Evolutionary conservation across 2,113 vertebrate species (phyloP), one percentile per base, ranked within the genome.

Genomic region (Planiliza haematocheilus): DNA sequence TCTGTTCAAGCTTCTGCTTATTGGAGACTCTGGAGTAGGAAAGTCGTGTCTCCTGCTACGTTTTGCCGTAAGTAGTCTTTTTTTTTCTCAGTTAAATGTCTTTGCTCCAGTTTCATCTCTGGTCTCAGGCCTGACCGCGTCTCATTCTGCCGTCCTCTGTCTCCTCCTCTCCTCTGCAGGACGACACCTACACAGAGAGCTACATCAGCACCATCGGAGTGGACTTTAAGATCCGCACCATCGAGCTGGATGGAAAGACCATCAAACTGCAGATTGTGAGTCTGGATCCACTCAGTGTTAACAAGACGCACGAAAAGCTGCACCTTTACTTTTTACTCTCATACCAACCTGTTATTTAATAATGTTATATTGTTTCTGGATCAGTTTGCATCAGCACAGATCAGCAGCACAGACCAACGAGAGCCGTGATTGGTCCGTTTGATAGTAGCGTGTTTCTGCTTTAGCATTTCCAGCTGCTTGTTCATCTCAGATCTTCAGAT

Each of bases 171-270:
- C 3, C 13, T 2, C 14, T 77, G n/a, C 85, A 96, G 96, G 96
- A 96, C 76, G 96, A 96, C 89, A 96, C 96, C 0, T 96, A 96
- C 87, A 96, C 96, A 8, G 96, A 96, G 83, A 96, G 96, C 91
- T 96, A 96, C 91, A 96, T 96, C 90, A 96, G 96, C 88, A 96
- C 95, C 86, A 96, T 96, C 0, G 96, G 96, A 7, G 96, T 96
- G 74, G 95, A 96, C 89, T 96, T 96, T 84, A 96, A 96, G 92
- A 96, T 96, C 80, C 94, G 96, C 51, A 96, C 96, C 79, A 96
- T 96, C 0, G 95, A 96, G 76, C 89, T 96, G 81, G 96, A 96
- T 36, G 96, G 96, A 67, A 96, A 96, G 84, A 96, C 96, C 85
- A 96, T 96, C 89, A 96, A 96, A 72, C 92, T 96, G 70, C 96